Percentiles rank a stretch among this genome's conserved stretches.
Evolutionary conservation across 2,797 vertebrate species (phyloP).

Genomic region (Vultur gryphus): DNA sequence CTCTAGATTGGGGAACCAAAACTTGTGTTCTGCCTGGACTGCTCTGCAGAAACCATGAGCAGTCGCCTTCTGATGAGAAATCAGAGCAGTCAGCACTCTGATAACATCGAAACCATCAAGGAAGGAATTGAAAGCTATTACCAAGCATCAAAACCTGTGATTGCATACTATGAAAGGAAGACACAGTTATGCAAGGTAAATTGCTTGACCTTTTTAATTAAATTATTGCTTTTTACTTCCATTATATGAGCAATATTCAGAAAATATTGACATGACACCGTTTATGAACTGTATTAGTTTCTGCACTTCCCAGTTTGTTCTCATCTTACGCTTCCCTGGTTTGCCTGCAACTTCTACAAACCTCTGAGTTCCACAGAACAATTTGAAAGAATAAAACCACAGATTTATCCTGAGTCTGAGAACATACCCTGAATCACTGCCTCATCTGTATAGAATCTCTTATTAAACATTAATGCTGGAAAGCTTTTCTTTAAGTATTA

Average conservation of each 20-base stretch:
- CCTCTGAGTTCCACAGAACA: background rate
- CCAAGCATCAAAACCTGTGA: slow-evolving; percentile 71
- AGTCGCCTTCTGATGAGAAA: slow-evolving; percentile 71
- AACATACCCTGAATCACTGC: background rate
- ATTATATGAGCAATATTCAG: background rate
- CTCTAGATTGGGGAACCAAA: slow-evolving; percentile 84
- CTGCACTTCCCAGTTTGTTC: background rate
- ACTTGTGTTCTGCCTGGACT: slow-evolving; percentile 85
- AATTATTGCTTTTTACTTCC: background rate
- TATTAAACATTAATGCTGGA: background rate
- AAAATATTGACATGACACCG: background rate
- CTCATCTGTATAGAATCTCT: background rate
- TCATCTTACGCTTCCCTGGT: background rate
- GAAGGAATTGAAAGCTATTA: slow-evolving; percentile 78
- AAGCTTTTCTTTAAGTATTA: background rate
- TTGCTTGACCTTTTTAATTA: background rate
- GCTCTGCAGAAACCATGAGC: slow-evolving; percentile 84
- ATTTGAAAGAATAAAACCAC: background rate
- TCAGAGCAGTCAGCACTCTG: slow-evolving; percentile 12
- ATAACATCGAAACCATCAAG: slow-evolving; percentile 22
- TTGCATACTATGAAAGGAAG: slow-evolving; percentile 81
- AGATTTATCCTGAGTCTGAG: background rate
- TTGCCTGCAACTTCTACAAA: background rate
- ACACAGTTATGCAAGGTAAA: slow-evolving; percentile 82
- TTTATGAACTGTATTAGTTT: background rate